Evolutionary conservation across 1,140 invertebrate genomes (phyloP), one percentile per base, ranked within the genome.

Genomic region (Aphelinus atriplicis): DNA sequence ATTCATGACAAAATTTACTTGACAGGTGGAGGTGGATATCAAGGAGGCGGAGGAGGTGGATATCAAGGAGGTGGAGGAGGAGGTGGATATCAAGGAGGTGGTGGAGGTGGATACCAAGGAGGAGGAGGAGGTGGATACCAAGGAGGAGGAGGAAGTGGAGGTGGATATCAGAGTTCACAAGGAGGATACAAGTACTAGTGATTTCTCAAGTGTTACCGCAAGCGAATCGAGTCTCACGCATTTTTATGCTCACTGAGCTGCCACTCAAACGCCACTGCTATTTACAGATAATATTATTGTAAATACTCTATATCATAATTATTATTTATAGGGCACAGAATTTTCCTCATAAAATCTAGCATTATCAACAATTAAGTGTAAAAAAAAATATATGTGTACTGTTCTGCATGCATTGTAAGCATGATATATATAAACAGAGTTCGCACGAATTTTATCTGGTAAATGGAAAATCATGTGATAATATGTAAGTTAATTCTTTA

Each of bases 161-260:
- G 60, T 42, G 61, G 63, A 5, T 72, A 68, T 43, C 57, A 71
- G 50, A 72, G 71, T 43, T 73, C 69, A 46, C 63, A 73, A 53
- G 74, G 73, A 46, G 77, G 77, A n/a, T 77, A 77, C 71, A 72
- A 71, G 26, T 77, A 73, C n/a, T 77, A 72, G 42, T n/a, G 26
- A 7, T 43, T 10, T 51, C 0, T 51, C 43, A 56, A 67, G 51
- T 43, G 53, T 56, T 67, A 46, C 3, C 46, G 46, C 53, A 67
- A 45, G 53, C 53, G 43, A 67, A 26, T 26, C 43, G 53, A 56
- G 3, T 56, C 53, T 6, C 65, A 56, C 53, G 43, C 56, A 46
- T 42, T 5, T 56, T 45, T 58, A 73, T 42, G 60, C 61, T 66
- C 68, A 26, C 53, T 10, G 62, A 75, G 68, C 73, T 50, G 68